Evolutionary conservation across 2,113 vertebrate species (phyloP).

Genomic region (Desmodus rotundus): DNA sequence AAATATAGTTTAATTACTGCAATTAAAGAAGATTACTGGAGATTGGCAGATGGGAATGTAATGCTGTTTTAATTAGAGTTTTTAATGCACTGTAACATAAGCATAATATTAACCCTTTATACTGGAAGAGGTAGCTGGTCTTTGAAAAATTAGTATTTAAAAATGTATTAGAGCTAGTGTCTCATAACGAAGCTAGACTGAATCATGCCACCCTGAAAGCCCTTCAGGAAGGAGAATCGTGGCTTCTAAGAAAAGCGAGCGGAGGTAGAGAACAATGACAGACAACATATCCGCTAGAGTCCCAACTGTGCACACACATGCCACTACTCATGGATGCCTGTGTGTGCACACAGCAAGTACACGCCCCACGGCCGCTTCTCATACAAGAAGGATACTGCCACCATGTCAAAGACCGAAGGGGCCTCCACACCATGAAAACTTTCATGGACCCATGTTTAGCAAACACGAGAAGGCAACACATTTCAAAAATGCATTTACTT

Average conservation of each 20-base stretch:
- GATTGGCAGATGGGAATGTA: constrained; percentile 99
- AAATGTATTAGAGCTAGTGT: constrained; percentile 73
- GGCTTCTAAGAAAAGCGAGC: constrained; percentile 32
- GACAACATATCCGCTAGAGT: background rate
- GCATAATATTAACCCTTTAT: constrained; percentile 99
- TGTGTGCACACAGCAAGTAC: background rate
- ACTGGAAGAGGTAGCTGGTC: constrained; percentile 89
- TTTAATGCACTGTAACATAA: constrained; percentile 99
- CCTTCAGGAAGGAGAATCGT: constrained; percentile 45
- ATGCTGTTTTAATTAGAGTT: constrained; percentile 99
- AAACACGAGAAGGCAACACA: background rate
- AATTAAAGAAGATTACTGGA: constrained; percentile 99
- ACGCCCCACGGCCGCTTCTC: background rate
- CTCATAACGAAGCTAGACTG: constrained; percentile 69
- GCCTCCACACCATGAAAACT: background rate
- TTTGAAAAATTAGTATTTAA: constrained; percentile 78
- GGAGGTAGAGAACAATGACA: background rate
- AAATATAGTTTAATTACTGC: constrained; percentile 99
- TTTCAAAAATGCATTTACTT: background rate
- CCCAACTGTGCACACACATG: background rate
- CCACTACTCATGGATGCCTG: accelerated
- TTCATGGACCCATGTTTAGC: background rate
- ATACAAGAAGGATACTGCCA: background rate
- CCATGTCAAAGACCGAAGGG: background rate
- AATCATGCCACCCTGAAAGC: constrained; percentile 30